phyloP scores from a whole-genome alignment of 2,113 vertebrate genomes.

The Silurus asotus region DNA sequence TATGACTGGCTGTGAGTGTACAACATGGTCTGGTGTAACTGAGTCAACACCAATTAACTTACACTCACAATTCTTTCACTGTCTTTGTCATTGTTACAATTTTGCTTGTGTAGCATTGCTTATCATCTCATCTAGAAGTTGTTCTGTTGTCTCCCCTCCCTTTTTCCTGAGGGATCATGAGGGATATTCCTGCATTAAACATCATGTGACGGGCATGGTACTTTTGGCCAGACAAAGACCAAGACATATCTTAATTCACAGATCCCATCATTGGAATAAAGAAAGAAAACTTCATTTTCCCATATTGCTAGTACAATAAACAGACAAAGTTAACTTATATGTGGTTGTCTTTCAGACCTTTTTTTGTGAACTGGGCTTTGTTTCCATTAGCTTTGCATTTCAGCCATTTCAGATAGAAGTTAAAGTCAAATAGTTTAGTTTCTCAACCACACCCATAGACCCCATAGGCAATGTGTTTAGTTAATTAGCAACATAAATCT shows the following conservation, averaged over 20 bases:
- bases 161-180: too few species aligned
- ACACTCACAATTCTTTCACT: not conserved
- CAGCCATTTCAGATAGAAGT: not conserved
- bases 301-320: not conserved
- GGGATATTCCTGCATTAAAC: not conserved
- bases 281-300: too few species aligned
- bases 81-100: conserved; percentile 16
- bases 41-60: conserved; percentile 46
- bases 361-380: not conserved
- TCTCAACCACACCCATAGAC: not conserved
- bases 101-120: not conserved
- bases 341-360: not conserved
- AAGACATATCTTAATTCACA: not conserved
- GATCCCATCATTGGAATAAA: not conserved
- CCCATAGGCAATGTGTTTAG: not conserved
- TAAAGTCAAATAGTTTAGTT: not conserved
- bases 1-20: conserved; percentile 53
- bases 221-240: not conserved
- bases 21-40: conserved; percentile 42
- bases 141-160: too few species aligned
- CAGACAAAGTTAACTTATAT: not conserved
- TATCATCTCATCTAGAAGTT: not conserved
- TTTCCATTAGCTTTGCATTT: not conserved
- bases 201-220: not conserved
- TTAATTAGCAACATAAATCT: not conserved